A percentile compares a stretch with the other conserved stretches of the same genome.
Conservation (phyloP, 1,140 invertebrate species). For the Caerostris extrusa region DNA sequence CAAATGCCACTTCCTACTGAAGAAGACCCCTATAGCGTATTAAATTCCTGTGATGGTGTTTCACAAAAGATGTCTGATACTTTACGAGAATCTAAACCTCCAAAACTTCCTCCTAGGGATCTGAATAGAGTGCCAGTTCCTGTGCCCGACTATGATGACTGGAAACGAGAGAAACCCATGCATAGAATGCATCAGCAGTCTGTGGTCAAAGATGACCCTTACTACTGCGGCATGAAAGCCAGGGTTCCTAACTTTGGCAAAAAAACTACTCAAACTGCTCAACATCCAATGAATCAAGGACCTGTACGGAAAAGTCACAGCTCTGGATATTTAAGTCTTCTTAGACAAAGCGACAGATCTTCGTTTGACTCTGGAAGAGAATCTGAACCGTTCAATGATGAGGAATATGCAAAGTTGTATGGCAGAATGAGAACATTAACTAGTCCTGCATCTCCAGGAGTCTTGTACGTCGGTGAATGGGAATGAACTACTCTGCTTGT, state of each 20-base stretch:
- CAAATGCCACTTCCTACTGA: constrained; percentile 85
- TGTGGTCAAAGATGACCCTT: constrained; percentile 88
- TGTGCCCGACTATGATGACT: constrained; percentile 91
- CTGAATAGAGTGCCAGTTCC: constrained; percentile 66
- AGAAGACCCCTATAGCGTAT: constrained; percentile 94
- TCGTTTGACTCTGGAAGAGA: constrained; percentile 47
- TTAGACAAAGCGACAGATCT: constrained; percentile 55
- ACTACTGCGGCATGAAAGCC: constrained; percentile 94
- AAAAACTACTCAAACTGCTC: neutral
- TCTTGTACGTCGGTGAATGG: constrained; percentile 72
- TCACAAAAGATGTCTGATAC: constrained; percentile 81
- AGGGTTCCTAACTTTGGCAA: constrained; percentile 94
- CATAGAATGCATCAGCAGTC: constrained; percentile 84
- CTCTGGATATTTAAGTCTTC: constrained; percentile 71
- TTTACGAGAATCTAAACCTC: constrained; percentile 87
- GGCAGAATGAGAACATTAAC: constrained; percentile 63
- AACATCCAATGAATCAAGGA: constrained; percentile 42
- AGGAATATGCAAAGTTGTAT: constrained; percentile 68
- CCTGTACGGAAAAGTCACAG: constrained; percentile 72
- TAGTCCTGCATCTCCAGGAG: constrained; percentile 49
- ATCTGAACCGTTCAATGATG: constrained; percentile 39
- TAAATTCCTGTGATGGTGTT: constrained; percentile 3
- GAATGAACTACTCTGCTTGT: constrained; percentile 48
- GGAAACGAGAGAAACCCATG: constrained; percentile 55
- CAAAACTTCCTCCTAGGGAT: constrained; percentile 94